A percentile compares a stretch with the other conserved stretches of the same genome.
Evolutionary conservation across 2,797 vertebrate species (phyloP).

Genomic region (Falco rusticolus): DNA sequence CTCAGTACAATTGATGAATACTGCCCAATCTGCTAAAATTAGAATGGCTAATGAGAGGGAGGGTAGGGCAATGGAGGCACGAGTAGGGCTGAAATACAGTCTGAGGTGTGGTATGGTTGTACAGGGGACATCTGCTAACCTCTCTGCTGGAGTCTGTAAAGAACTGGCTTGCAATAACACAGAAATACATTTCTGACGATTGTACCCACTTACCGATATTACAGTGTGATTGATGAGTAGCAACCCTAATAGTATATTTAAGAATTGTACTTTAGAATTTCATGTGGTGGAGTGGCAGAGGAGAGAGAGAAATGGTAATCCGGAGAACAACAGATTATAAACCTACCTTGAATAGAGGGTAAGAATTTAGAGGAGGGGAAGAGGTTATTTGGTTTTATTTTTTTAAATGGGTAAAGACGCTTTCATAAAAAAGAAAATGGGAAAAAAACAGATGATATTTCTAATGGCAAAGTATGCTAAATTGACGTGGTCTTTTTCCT

Average conservation of each 20-base stretch:
- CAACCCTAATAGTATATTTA: neutral
- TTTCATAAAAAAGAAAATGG: neutral
- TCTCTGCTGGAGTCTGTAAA: neutral
- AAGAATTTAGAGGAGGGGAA: neutral
- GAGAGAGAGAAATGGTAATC: neutral
- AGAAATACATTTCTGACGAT: neutral
- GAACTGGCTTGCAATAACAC: neutral
- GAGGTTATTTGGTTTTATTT: accelerated
- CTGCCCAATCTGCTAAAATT: neutral
- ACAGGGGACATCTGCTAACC: neutral
- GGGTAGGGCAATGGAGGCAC: neutral
- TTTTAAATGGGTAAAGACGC: neutral
- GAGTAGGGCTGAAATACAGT: neutral
- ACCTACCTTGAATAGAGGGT: neutral
- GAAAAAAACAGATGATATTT: neutral
- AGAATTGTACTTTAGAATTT: neutral
- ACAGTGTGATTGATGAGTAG: neutral
- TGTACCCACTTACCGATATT: neutral
- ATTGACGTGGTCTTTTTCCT: neutral
- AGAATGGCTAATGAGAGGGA: neutral
- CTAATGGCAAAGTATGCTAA: neutral
- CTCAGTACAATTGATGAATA: neutral
- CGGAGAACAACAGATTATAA: neutral
- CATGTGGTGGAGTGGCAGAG: neutral
- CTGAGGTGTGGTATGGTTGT: neutral